Conservation (phyloP, 2,113 vertebrate genomes). For the Erythrolamprus reginae region DNA sequence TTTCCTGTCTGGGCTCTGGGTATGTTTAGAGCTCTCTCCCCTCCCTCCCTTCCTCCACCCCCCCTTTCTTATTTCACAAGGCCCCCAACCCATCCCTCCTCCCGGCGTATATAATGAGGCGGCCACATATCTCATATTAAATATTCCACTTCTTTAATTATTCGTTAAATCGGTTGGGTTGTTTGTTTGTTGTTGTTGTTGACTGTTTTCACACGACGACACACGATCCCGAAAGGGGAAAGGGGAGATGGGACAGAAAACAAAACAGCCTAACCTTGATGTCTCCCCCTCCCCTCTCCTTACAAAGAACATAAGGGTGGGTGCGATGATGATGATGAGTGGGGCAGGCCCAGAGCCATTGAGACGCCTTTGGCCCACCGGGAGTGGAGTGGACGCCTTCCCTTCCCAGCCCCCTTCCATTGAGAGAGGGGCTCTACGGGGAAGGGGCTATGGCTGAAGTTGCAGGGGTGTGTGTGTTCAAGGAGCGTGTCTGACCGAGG, state of each 20-base stretch:
- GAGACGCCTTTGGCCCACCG: neutral
- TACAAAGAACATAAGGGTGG: neutral
- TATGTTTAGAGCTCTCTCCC: no score
- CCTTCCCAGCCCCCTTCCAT: neutral
- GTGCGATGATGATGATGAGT: no score
- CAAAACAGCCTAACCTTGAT: neutral
- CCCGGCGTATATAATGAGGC: neutral
- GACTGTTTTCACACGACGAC: slow-evolving; percentile 29
- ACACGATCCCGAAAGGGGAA: slow-evolving; percentile 19
- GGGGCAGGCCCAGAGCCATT: no score
- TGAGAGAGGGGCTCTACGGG: neutral
- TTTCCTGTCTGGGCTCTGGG: no score
- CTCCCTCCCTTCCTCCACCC: no score
- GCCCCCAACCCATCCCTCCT: no score
- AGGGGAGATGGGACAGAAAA: slow-evolving; percentile 2
- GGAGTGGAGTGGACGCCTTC: neutral
- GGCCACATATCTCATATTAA: neutral
- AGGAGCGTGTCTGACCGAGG: neutral
- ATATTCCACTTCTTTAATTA: slow-evolving; percentile 15
- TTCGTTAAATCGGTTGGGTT: slow-evolving; percentile 14
- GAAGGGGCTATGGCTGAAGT: neutral
- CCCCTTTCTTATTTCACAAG: neutral
- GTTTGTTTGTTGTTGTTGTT: neutral
- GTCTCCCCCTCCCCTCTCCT: neutral
- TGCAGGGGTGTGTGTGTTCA: neutral